Conservation (phyloP, 2,113 vertebrate species). For the Meles meles region DNA sequence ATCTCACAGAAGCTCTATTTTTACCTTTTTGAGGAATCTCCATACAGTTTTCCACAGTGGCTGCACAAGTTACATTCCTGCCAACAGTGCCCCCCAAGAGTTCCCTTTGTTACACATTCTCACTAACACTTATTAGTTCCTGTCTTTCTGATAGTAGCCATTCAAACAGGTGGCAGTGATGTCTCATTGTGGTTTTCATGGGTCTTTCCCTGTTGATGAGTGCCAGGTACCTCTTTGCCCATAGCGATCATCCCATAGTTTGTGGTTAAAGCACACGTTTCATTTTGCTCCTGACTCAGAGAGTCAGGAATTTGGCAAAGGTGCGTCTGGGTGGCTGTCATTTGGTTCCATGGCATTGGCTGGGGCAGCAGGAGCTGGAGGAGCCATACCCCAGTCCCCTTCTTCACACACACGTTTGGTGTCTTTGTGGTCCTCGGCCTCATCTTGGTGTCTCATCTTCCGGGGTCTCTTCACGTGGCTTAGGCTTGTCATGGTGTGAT, state of each 20-base stretch:
- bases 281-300: neutral
- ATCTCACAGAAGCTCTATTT: neutral
- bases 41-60: neutral
- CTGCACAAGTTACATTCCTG: neutral
- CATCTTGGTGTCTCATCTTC: neutral
- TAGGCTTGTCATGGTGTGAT: neutral
- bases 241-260: neutral
- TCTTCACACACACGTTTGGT: neutral
- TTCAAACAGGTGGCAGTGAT: neutral
- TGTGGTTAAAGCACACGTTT: neutral
- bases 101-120: neutral
- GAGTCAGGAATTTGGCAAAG: neutral
- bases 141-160: neutral
- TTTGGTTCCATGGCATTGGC: neutral
- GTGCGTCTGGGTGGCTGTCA: neutral
- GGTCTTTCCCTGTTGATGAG: neutral
- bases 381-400: neutral
- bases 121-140: neutral
- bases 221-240: neutral
- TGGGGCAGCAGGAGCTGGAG: neutral
- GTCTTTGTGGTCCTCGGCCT: neutral
- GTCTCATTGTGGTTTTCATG: neutral
- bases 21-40: neutral
- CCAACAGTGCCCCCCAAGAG: neutral
- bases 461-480: neutral